Evolutionary conservation across 1,140 invertebrate species (phyloP).

Genomic region (Coenobita brevimanus): DNA sequence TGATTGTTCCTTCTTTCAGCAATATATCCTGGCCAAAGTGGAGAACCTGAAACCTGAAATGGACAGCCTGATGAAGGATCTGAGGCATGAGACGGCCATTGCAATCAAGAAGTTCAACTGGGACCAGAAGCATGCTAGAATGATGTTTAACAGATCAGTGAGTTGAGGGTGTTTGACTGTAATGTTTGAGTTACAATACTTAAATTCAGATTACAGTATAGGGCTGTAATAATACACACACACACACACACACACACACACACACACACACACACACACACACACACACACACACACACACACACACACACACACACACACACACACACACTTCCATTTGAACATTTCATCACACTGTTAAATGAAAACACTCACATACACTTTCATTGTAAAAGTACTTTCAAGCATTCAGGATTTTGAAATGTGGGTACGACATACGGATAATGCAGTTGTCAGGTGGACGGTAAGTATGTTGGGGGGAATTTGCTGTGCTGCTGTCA

Average conservation of each 20-base stretch:
- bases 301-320: no score
- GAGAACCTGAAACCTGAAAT: conserved; percentile 84
- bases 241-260: not conserved
- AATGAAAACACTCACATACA: no score
- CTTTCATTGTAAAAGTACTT: no score
- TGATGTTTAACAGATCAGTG: conserved; percentile 81
- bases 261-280: no score
- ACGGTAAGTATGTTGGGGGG: no score
- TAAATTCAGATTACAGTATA: not conserved
- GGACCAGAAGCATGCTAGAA: conserved; percentile 80
- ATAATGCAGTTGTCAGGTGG: no score
- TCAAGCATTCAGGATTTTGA: no score
- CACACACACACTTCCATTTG: no score
- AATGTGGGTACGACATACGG: no score
- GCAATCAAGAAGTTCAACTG: conserved; percentile 81
- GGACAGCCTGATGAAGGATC: conserved; percentile 80
- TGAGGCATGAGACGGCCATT: conserved; percentile 81
- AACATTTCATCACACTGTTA: no score
- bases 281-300: no score
- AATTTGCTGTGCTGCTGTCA: no score
- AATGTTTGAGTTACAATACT: not conserved
- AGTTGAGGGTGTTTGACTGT: conserved; percentile 17
- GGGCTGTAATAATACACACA: not conserved
- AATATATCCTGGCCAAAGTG: conserved; percentile 82
- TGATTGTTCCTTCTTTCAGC: conserved; percentile 71